Evolutionary conservation across 2,113 vertebrate genomes (phyloP).

Genomic region (Lasiurus cinereus): DNA sequence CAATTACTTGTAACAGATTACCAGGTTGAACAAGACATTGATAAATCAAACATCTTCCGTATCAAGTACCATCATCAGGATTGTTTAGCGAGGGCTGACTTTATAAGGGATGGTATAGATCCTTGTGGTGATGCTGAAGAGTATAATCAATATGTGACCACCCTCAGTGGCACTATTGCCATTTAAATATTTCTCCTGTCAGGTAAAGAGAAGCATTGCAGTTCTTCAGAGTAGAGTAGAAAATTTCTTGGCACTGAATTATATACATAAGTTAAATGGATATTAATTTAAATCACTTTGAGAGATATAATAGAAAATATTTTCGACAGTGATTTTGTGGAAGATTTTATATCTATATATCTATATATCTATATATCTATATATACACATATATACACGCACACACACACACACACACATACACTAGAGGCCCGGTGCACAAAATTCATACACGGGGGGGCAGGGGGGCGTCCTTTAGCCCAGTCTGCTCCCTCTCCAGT

Average conservation of each 20-base stretch:
- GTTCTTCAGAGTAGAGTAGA: neutral
- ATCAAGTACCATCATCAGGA: neutral
- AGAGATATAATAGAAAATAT: neutral
- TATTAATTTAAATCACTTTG: slow-evolving; percentile 4
- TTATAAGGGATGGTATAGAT: neutral
- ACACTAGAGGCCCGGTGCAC: too few species aligned
- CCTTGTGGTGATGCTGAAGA: accelerated
- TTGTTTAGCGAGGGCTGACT: neutral
- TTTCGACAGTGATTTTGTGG: neutral
- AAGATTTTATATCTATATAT: neutral
- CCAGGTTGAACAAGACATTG: neutral
- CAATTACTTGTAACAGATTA: neutral
- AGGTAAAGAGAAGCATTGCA: neutral
- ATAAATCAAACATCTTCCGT: neutral
- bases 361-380: too few species aligned
- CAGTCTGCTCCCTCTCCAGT: too few species aligned
- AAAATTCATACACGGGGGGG: too few species aligned
- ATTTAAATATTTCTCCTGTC: neutral
- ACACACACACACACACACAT: too few species aligned
- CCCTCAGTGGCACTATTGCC: too few species aligned
- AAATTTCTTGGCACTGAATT: neutral
- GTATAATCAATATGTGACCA: accelerated
- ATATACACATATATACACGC: too few species aligned
- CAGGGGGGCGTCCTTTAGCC: too few species aligned
- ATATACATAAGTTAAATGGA: neutral